Base-by-base conservation (phyloP, 2,888 invertebrate species). In the Ochropleura plecta region DNA sequence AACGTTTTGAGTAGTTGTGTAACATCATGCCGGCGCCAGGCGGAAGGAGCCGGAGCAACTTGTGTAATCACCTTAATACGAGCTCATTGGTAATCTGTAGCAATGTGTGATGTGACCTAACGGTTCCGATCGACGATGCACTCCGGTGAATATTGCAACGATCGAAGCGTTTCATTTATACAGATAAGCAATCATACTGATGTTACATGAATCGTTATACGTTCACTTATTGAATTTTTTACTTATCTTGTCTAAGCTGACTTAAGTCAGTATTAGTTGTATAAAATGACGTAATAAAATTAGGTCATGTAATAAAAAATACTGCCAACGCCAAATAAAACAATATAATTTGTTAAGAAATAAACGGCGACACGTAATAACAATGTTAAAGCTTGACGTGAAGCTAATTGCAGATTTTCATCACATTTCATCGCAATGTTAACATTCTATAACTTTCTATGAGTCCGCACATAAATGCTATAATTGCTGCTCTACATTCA, bases 31-130 rank as follows among this genome's bases (percentile, higher is more conserved):
- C 74, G 74, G 73, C 59, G 70, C 53, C 73, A 78, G 66, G 74
- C 81, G 87, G 82, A 88, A 89, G 83, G 66, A 72, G 76, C 30
- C 65, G 60, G 40, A 70, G 78, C 66, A 81, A 84, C 86, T 84
- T 86, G 64, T 80, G 81, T 81, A 86, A 88, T 81, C 83, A 76
- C 82, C 79, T 84, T 84, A 73, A 73, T 63, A 70, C 60, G 16
- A 79, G 62, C 69, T 75, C 79, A 82, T 84, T 83, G 78, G 74
- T 78, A 82, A 78, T 82, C 85, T 82, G 74, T 69, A 77, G 62
- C 70, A 76, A 76, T 69, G 73, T 82, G 75, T 69, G 82, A 73
- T 69, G 74, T 79, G 84, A 83, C 69, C 75, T 70, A 85, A 85
- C 75, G 30, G 51, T 66, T 44, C 48, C 48, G 63, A 65, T 49